These are phyloP conservation scores for Montipora foliosa DNA, from an alignment of 64 coral and sea anemone species.

Conservation along the genomic window DNA sequence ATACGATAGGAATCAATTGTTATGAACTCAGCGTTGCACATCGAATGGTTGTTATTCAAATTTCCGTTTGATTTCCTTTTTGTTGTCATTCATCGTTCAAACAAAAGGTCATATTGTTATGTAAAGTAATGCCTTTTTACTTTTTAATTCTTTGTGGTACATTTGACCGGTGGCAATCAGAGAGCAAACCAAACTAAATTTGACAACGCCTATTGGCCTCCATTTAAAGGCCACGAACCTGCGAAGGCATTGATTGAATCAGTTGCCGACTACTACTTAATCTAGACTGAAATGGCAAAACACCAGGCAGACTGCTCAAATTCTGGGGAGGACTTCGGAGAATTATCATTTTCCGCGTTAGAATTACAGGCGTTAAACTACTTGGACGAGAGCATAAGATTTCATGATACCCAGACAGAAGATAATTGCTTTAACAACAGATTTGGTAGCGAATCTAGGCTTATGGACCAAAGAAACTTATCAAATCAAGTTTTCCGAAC, in stretches of 20 bases:
- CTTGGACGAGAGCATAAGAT: conserved; percentile 62
- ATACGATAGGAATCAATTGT: background rate
- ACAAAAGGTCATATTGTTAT: conserved; percentile 16
- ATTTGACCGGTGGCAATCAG: background rate
- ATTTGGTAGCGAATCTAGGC: background rate
- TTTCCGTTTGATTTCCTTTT: background rate
- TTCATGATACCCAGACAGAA: background rate
- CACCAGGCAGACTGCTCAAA: background rate
- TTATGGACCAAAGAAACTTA: background rate
- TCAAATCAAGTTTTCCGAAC: background rate
- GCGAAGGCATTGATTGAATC: too few species aligned
- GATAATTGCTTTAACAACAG: background rate
- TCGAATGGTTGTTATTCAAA: background rate
- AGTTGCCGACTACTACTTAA: background rate
- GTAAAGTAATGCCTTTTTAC: background rate
- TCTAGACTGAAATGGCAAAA: background rate
- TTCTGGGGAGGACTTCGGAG: background rate
- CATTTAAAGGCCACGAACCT: background rate
- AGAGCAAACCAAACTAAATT: background rate
- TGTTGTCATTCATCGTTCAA: background rate
- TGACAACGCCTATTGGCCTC: background rate
- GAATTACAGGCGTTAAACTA: conserved; percentile 64
- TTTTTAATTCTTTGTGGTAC: background rate
- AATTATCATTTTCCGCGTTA: conserved; percentile 27
- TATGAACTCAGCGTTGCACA: background rate